These are phyloP conservation scores for Menidia beryllina DNA, from an alignment of 2,113 vertebrate genomes.

Conservation along the genomic window DNA sequence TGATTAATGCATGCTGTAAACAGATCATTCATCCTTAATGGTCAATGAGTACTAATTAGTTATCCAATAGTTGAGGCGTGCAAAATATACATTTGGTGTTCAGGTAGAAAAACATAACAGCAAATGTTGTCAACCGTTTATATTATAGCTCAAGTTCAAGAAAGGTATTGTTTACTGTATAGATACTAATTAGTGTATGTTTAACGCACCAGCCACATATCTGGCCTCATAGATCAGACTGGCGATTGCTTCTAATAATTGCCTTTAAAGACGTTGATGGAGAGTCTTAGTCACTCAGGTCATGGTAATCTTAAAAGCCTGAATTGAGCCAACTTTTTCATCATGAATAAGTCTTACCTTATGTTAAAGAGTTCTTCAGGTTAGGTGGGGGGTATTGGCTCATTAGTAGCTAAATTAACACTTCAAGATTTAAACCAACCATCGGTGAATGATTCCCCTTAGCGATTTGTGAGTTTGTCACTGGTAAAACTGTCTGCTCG, in stretches of 20 bases:
- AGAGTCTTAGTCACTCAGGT: too few relatives aligned
- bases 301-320: too few relatives aligned
- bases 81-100: not conserved
- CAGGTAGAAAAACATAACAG: not conserved
- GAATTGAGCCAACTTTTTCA: too few relatives aligned
- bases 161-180: too few relatives aligned
- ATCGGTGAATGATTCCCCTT: too few relatives aligned
- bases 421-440: too few relatives aligned
- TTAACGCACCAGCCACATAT: not conserved
- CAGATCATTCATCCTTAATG: not conserved
- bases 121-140: not conserved
- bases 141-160: not conserved
- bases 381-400: too few relatives aligned
- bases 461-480: too few relatives aligned
- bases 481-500: too few relatives aligned
- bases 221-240: not conserved
- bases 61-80: not conserved
- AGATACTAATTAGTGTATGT: not conserved
- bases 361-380: too few relatives aligned
- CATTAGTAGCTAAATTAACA: too few relatives aligned
- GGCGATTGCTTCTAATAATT: not conserved
- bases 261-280: not conserved
- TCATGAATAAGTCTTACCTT: too few relatives aligned
- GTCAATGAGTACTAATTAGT: not conserved
- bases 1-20: not conserved